Conservation (phyloP, 2,888 invertebrate genomes). For the Coelogynopora nodosa region DNA sequence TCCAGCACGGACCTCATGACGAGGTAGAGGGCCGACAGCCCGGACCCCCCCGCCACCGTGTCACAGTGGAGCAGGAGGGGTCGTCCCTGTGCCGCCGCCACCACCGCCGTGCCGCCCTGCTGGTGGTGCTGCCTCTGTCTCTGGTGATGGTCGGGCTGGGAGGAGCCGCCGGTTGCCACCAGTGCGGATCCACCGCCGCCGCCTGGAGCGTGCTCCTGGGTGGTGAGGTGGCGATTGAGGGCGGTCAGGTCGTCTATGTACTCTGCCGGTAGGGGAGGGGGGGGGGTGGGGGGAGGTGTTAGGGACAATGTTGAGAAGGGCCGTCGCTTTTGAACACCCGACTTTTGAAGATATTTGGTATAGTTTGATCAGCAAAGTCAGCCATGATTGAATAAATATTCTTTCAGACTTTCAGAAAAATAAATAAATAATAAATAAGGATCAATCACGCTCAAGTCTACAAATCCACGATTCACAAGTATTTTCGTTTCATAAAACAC, state of each 20-base stretch:
- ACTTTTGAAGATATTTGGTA: too few species aligned
- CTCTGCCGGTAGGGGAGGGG: neutral
- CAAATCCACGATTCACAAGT: too few species aligned
- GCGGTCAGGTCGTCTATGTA: slow-evolving; percentile 9
- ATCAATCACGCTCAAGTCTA: too few species aligned
- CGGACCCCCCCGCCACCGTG: neutral
- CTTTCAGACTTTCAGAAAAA: too few species aligned
- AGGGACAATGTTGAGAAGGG: too few species aligned
- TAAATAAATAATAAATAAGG: too few species aligned
- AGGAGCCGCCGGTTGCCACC: neutral
- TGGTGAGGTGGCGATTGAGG: neutral
- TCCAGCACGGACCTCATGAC: neutral
- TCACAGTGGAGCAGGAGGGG: slow-evolving; percentile 3
- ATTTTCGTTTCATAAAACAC: too few species aligned
- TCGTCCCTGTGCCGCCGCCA: neutral
- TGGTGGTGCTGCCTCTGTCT: too few species aligned
- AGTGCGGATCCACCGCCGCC: neutral
- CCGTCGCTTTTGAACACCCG: too few species aligned
- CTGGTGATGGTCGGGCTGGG: neutral
- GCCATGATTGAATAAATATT: too few species aligned
- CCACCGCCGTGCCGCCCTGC: neutral
- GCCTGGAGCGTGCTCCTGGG: neutral
- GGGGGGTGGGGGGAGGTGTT: too few species aligned
- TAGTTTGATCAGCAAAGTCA: too few species aligned
- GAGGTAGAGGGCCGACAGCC: neutral